A percentile compares a stretch with the other conserved stretches of the same genome.
phyloP scores from a whole-genome alignment of 2,113 vertebrate genomes.

The Oplegnathus fasciatus region DNA sequence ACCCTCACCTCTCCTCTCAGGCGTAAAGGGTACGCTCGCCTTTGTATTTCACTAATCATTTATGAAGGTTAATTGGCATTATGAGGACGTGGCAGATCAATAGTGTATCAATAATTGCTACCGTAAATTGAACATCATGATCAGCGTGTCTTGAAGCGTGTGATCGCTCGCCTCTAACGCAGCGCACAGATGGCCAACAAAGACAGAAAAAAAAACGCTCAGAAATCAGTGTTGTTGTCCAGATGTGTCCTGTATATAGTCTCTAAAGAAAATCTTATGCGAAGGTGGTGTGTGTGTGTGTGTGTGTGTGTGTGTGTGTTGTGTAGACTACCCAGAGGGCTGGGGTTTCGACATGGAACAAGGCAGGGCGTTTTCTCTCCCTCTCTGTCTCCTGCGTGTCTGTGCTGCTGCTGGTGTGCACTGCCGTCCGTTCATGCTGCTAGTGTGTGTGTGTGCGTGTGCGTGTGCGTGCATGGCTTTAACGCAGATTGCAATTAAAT shows the following conservation, averaged over 20 bases:
- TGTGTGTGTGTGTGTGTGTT: conserved; percentile 11
- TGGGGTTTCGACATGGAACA: conserved; percentile 74
- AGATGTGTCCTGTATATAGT: conserved; percentile 44
- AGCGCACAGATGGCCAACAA: conserved; percentile 60
- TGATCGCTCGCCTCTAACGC: conserved; percentile 41
- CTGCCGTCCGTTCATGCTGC: conserved; percentile 16
- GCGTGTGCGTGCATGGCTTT: not conserved
- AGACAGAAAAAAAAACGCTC: conserved; percentile 36
- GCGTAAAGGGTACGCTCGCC: conserved; percentile 27
- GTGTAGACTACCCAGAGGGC: conserved; percentile 42
- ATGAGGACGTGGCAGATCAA: conserved; percentile 19
- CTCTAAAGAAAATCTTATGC: conserved; percentile 19
- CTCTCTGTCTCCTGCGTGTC: conserved; percentile 69
- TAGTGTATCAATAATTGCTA: not conserved
- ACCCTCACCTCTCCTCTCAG: conserved; percentile 38
- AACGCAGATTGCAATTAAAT: conserved; percentile 42
- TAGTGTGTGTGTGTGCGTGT: not conserved
- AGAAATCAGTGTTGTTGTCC: conserved; percentile 41
- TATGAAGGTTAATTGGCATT: conserved; percentile 34
- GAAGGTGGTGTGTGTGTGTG: conserved; percentile 32
- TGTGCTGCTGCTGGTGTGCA: conserved; percentile 53
- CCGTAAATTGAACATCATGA: not conserved
- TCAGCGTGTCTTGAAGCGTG: conserved; percentile 33
- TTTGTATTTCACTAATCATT: conserved; percentile 36
- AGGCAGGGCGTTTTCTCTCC: conserved; percentile 87